These are phyloP conservation scores for Ctenomys sociabilis DNA, from an alignment of 2,113 vertebrate genomes.

Conservation along the genomic window DNA sequence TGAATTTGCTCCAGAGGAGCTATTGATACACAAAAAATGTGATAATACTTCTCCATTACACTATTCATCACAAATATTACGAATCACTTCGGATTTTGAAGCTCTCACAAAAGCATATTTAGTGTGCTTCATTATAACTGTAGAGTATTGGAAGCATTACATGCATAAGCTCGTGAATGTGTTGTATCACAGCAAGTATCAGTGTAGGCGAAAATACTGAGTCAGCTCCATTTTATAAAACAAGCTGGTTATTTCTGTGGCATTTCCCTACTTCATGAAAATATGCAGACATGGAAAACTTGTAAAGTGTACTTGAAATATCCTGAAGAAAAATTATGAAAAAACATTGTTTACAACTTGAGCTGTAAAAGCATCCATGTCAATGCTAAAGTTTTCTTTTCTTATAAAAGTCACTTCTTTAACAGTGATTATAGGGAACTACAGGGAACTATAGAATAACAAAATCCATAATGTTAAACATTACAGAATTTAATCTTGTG, in stretches of 20 bases:
- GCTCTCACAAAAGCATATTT: conserved; percentile 32
- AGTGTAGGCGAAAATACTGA: background rate
- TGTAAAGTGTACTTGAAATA: background rate
- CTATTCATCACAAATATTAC: background rate
- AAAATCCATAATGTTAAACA: background rate
- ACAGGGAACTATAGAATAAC: background rate
- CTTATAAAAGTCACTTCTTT: background rate
- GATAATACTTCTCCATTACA: background rate
- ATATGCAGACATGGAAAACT: background rate
- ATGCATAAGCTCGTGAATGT: background rate
- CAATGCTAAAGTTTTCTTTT: background rate
- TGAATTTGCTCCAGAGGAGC: background rate
- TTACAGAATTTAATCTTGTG: background rate
- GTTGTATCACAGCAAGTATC: background rate
- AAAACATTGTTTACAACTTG: background rate
- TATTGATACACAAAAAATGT: background rate
- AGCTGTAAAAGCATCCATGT: background rate
- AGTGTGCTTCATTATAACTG: background rate
- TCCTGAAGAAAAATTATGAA: conserved; percentile 1
- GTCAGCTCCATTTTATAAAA: background rate
- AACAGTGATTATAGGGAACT: background rate
- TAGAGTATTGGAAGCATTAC: background rate
- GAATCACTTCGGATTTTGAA: conserved; percentile 35
- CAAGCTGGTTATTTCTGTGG: background rate
- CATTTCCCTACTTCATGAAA: conserved; percentile 10